phyloP scores from a whole-genome alignment of 2,113 vertebrate species.

The Clarias macrocephalus region DNA sequence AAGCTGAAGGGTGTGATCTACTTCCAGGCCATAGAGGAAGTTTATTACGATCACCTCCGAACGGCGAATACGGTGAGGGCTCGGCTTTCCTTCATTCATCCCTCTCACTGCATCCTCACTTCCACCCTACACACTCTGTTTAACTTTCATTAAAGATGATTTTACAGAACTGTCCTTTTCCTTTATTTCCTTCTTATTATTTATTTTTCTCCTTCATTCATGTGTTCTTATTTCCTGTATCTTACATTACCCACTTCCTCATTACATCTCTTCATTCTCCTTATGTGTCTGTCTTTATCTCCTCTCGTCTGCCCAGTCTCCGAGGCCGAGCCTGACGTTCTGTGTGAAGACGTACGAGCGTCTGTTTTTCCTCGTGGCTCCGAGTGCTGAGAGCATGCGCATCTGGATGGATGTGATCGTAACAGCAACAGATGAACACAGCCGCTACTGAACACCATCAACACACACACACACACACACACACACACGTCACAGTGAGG shows the following conservation, averaged over 20 bases:
- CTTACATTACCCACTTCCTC: not conserved
- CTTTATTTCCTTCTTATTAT: not conserved
- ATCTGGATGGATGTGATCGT: slow-evolving; percentile 94
- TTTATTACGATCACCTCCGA: slow-evolving; percentile 94
- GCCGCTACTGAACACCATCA: slow-evolving; percentile 72
- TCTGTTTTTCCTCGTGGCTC: slow-evolving; percentile 86
- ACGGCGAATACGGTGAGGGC: slow-evolving; percentile 82
- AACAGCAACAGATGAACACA: slow-evolving; percentile 84
- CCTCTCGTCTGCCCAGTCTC: slow-evolving; percentile 73
- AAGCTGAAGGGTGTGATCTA: slow-evolving; percentile 97
- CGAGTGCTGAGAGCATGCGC: slow-evolving; percentile 82
- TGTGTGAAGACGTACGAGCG: slow-evolving; percentile 91
- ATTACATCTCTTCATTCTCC: no score
- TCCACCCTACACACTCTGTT: not conserved
- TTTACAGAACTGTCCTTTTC: not conserved
- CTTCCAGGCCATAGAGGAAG: slow-evolving; percentile 96
- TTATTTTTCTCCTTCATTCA: not conserved
- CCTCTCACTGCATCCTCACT: not conserved
- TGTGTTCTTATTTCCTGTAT: not conserved
- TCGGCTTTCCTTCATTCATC: not conserved
- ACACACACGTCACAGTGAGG: not conserved
- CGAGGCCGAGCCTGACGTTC: slow-evolving; percentile 83
- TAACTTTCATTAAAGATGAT: not conserved
- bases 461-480: not conserved
- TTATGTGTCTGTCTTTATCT: not conserved